Percentiles rank a stretch among this genome's conserved stretches.
Evolutionary conservation across 2,888 invertebrate genomes (phyloP).

Genomic region (Troides oblongomaculatus): DNA sequence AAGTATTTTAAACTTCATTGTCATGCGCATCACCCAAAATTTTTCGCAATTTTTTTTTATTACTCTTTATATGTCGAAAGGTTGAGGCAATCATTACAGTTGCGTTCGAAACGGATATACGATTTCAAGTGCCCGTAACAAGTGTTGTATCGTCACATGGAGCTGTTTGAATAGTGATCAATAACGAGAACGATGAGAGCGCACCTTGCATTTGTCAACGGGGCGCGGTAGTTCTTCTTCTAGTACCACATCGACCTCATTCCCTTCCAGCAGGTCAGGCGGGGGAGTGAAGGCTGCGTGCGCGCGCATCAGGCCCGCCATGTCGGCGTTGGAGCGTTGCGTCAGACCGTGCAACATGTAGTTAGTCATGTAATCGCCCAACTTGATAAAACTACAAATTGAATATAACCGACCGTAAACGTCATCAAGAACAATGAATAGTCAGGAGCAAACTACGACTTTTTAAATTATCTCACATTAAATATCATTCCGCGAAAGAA

Average conservation of each 20-base stretch:
- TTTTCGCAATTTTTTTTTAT: too few species aligned
- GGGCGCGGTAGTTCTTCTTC: conserved; percentile 65
- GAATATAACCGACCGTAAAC: not conserved
- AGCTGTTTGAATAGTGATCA: not conserved
- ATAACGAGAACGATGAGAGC: not conserved
- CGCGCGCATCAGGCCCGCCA: conserved; percentile 75
- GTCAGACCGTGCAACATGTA: conserved; percentile 84
- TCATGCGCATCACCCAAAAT: too few species aligned
- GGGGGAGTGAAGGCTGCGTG: conserved; percentile 79
- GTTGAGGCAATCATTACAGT: too few species aligned
- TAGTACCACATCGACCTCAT: conserved; percentile 70
- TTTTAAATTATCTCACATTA: too few species aligned
- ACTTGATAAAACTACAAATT: conserved; percentile 84
- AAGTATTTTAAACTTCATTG: too few species aligned
- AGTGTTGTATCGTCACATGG: not conserved
- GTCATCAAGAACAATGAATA: too few species aligned
- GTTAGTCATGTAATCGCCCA: conserved; percentile 85
- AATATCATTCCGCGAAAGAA: too few species aligned
- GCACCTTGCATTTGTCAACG: conserved; percentile 70
- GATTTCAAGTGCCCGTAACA: not conserved
- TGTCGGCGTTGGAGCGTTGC: conserved; percentile 80
- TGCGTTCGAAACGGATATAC: too few species aligned
- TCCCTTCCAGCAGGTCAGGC: conserved; percentile 55
- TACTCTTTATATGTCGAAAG: too few species aligned
- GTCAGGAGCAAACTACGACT: too few species aligned